Conservation (phyloP, 2,888 invertebrate species). For the Xanthia icteritia region DNA sequence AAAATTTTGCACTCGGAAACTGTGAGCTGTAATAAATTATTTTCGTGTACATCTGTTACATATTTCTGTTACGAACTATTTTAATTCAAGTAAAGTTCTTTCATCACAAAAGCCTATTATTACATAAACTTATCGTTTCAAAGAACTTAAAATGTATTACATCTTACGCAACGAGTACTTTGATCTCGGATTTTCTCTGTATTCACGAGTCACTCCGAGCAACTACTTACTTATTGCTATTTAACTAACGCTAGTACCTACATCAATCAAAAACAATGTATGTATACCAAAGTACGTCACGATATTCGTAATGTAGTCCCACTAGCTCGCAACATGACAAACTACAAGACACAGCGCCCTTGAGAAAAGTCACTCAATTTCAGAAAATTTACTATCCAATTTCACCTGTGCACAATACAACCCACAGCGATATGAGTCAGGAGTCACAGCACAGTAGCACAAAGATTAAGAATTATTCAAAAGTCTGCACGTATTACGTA, state of each 20-base stretch:
- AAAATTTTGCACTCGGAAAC: slow-evolving; percentile 41
- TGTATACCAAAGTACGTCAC: slow-evolving; percentile 29
- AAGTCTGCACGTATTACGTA: slow-evolving; percentile 24
- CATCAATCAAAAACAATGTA: slow-evolving; percentile 70
- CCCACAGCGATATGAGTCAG: not conserved
- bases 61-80: slow-evolving; percentile 61
- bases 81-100: slow-evolving; percentile 48
- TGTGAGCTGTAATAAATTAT: slow-evolving; percentile 53
- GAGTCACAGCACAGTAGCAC: not conserved
- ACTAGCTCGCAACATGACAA: slow-evolving; percentile 26
- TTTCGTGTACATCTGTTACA: slow-evolving; percentile 44
- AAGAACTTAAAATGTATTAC: slow-evolving; percentile 28
- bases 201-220: slow-evolving; percentile 4
- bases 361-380: slow-evolving; percentile 22
- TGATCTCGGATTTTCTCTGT: slow-evolving; percentile 23
- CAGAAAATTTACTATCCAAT: slow-evolving; percentile 3
- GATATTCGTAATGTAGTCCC: slow-evolving; percentile 33
- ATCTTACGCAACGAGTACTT: slow-evolving; percentile 13
- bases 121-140: slow-evolving; percentile 14
- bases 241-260: slow-evolving; percentile 32
- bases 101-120: slow-evolving; percentile 32
- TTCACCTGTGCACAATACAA: not conserved
- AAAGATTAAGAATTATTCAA: slow-evolving; percentile 49
- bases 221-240: slow-evolving; percentile 5
- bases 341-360: slow-evolving; percentile 14